Conservation (phyloP, 2,888 invertebrate species). For the Pachliopta kotzebuea region DNA sequence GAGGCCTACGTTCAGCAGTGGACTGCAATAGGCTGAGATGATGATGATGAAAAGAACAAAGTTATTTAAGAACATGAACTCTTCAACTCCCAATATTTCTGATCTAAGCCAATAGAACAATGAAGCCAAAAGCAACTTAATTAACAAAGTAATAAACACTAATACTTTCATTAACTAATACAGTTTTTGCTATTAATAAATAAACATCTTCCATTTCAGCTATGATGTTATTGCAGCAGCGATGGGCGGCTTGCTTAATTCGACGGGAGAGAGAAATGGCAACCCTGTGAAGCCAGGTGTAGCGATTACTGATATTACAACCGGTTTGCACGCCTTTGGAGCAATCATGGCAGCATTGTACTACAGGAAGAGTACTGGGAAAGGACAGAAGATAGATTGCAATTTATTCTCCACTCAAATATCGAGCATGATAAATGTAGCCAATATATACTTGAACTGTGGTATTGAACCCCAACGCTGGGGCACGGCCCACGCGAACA, state of each 20-base stretch:
- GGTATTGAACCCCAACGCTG: conserved; percentile 87
- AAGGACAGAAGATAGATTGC: conserved; percentile 96
- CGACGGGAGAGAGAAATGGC: conserved; percentile 92
- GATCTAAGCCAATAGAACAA: too few relatives aligned
- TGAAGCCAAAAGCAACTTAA: too few relatives aligned
- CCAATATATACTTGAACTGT: conserved; percentile 93
- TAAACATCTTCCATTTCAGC: conserved; percentile 39
- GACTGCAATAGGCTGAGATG: too few relatives aligned
- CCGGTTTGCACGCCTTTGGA: conserved; percentile 96
- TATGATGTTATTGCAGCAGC: conserved; percentile 98
- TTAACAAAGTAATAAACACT: too few relatives aligned
- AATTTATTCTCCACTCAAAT: conserved; percentile 96
- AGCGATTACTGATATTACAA: conserved; percentile 95
- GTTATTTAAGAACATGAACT: too few relatives aligned
- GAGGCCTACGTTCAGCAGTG: too few relatives aligned
- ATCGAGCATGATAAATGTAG: conserved; percentile 92
- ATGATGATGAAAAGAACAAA: too few relatives aligned
- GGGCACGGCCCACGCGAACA: conserved; percentile 97
- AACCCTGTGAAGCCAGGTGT: conserved; percentile 95
- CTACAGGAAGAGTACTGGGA: conserved; percentile 87
- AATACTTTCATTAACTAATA: too few relatives aligned
- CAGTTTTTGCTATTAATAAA: too few relatives aligned
- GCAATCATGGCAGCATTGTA: conserved; percentile 95
- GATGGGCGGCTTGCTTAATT: conserved; percentile 92
- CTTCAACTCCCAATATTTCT: too few relatives aligned